A percentile compares a stretch with the other conserved stretches of the same genome.
Evolutionary conservation across 2,113 vertebrate species (phyloP).

Genomic region (Podarcis raffonei): DNA sequence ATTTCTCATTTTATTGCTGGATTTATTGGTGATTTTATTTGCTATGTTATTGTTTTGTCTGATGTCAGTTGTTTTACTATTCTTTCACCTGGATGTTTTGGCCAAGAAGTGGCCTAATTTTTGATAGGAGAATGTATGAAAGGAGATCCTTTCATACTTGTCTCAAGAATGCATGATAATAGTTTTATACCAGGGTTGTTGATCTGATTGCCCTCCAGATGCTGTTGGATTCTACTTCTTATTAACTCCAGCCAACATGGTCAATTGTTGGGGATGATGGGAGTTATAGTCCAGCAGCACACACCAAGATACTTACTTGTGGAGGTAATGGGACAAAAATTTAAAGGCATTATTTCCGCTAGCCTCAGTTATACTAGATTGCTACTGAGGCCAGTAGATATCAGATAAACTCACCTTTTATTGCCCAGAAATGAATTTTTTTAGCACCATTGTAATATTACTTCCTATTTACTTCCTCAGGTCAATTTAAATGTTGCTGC

Average conservation of each 20-base stretch:
- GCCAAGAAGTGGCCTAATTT: not conserved
- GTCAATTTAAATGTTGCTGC: not conserved
- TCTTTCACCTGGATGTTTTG: not conserved
- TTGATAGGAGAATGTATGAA: no score
- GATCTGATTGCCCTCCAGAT: not conserved
- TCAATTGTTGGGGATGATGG: no score
- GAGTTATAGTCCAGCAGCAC: not conserved
- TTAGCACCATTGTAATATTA: not conserved
- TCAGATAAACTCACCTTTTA: not conserved
- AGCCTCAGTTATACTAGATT: not conserved
- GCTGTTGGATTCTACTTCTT: not conserved
- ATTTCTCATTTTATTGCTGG: not conserved
- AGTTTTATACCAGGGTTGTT: not conserved
- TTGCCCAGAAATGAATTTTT: not conserved
- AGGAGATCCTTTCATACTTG: not conserved
- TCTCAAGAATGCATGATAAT: slow-evolving; percentile 23
- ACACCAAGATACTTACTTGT: not conserved
- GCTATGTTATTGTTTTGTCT: not conserved
- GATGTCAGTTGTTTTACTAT: not conserved
- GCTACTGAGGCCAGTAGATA: not conserved
- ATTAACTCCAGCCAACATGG: not conserved
- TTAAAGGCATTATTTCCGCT: slow-evolving; percentile 40
- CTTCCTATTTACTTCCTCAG: not conserved
- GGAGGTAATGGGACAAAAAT: not conserved
- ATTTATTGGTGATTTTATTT: not conserved